Base-by-base conservation (phyloP, 2,888 invertebrate species). In the Lissonota sp. region DNA sequence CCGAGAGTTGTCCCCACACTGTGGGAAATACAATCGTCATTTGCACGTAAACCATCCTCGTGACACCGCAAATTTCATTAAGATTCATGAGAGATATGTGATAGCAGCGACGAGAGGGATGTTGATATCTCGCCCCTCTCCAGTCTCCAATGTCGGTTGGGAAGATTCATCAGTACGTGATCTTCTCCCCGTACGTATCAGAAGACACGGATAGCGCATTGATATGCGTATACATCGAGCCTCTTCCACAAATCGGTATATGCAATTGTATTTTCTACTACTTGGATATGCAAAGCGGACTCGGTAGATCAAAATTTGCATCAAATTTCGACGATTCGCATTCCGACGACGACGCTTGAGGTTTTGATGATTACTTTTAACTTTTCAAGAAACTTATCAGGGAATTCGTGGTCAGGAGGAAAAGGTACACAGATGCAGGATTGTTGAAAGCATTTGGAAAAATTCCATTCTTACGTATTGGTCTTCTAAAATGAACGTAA, bases 1-100 rank as follows among this genome's bases (percentile, higher is more conserved):
- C 26, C 26, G 26, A 26, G 26, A 26, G 26, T 26, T 26, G 1
- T 26, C 26, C 26, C 26, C 26, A 3, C 26, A 26, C 3, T 26
- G 26, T 3, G 26, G 26, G 26, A 26, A 26, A 26, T 53, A 69
- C 53, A 62, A 70, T 77, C 55, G 63, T 64, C 14, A 4, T 57
- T 8, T 58, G 63, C 55, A 40, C 49, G 62, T 49, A 69, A 55
- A 12, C 1, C 62, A 53, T 60, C 26, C 51, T 46, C 66, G 0
- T 14, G 5, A 51, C 42, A 37, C 8, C 53, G 62, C 42, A 57
- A 57, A 73, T 74, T 79, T 79, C 79, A 79, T 79, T 79, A 74
- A 74, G 63, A 79, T 79, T 73, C 73, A 79, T 79, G 73, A 73
- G 73, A 62, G 55, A 73, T 12, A 16, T 7, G 46, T 51, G 53